Evolutionary conservation across 2,888 invertebrate genomes (phyloP).

Genomic region (Cosmopolites sordidus): DNA sequence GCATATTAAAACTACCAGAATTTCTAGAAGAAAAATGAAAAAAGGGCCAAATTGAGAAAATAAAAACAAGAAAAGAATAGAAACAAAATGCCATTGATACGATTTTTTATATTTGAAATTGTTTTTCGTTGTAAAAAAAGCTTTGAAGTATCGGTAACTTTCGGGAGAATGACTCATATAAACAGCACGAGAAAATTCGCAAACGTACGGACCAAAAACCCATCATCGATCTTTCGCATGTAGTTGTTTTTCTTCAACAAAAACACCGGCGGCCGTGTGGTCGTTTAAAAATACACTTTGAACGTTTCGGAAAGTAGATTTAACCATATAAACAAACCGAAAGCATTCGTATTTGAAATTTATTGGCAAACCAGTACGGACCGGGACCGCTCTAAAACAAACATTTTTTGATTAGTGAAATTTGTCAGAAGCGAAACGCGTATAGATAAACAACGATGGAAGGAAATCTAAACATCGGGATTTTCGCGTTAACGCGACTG

Average conservation of each 20-base stretch:
- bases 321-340: slow-evolving; percentile 25
- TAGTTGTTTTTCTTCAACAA: background rate
- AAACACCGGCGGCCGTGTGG: background rate
- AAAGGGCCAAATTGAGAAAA: no score
- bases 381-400: slow-evolving; percentile 21
- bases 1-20: no score
- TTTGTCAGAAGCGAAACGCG: slow-evolving; percentile 19
- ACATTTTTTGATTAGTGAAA: slow-evolving; percentile 28
- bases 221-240: no score
- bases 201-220: no score
- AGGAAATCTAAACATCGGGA: slow-evolving; percentile 20
- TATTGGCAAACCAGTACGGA: slow-evolving; percentile 23
- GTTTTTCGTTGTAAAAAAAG: no score
- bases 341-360: slow-evolving; percentile 25
- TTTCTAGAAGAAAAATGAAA: no score
- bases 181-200: no score
- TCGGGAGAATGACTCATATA: no score
- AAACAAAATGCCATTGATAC: no score
- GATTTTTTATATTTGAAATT: no score
- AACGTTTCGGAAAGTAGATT: slow-evolving; percentile 22
- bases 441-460: slow-evolving; percentile 20
- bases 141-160: no score
- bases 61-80: no score
- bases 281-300: slow-evolving; percentile 22
- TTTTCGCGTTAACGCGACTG: background rate